Base-by-base conservation (phyloP, 2,113 vertebrate genomes). In the Trichechus manatus region DNA sequence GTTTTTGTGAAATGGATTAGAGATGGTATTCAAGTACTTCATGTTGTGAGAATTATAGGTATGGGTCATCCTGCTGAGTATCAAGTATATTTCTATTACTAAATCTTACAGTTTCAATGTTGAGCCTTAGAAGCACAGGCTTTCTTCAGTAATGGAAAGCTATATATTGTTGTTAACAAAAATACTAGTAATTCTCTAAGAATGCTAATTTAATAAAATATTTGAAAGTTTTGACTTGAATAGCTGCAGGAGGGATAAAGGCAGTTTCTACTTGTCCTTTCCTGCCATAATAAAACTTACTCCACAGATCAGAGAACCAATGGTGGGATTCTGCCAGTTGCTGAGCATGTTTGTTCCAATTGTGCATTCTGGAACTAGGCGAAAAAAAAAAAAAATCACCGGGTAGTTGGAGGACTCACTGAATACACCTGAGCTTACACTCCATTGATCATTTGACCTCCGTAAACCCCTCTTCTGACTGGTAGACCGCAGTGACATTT, bases 11-110 rank as follows among this genome's bases (percentile, higher is more conserved):
- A 83, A 64, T 75, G 44, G 17, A 94, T 92, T 92, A 44, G 31
- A 91, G 87, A 78, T 39, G 77, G 9, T 33, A 44, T 84, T 85
- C n/a, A 93, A 93, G 23, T 68, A 33, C 36, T 84, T 87, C 15
- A 50, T 53, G 11, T 70, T 72, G 74, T 87, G 72, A 93, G 72
- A 53, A 66, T 77, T 83, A 77, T 85, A 84, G 25, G 3, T 92
- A 50, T 72, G 31, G 14, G 20, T 89, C 56, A 83, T 91, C 27
- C 64, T 97, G 75, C 63, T 94, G 85, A 91, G 68, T 83, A 64
- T 56, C 22, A 88, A 93, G 87, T 79, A 33, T 82, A 31, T 80
- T 88, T 91, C n/a, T 50, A 85, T 72, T 79, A 83, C 7, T 36
- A 70, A 94, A 29, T 90, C 81, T 77, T 72, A 42, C 11, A 20